A percentile compares a stretch with the other conserved stretches of the same genome.
These are phyloP conservation scores for Todiramphus saurophagus DNA, from an alignment of 2,113 vertebrate species.

Conservation along the genomic window DNA sequence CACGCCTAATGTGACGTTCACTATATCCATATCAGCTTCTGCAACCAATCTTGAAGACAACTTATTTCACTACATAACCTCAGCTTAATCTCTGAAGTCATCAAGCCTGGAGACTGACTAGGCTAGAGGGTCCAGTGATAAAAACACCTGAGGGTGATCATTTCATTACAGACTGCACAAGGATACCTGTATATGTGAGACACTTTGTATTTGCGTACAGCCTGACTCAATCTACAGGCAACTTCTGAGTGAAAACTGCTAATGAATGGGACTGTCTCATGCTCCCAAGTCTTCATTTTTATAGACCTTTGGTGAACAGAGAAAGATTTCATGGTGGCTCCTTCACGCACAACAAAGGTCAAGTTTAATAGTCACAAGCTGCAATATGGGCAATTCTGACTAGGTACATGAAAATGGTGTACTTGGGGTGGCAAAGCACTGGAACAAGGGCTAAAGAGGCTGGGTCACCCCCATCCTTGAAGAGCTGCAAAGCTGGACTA, in stretches of 20 bases:
- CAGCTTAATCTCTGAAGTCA: background rate
- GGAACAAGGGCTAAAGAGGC: background rate
- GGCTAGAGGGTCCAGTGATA: background rate
- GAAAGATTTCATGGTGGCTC: background rate
- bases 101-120: background rate
- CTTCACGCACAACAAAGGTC: background rate
- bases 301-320: background rate
- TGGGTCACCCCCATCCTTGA: background rate
- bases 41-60: background rate
- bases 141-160: background rate
- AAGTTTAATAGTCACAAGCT: background rate
- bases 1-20: background rate
- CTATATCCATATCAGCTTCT: background rate
- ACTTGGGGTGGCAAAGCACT: background rate
- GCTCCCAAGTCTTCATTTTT: background rate
- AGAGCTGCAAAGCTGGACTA: background rate
- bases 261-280: background rate
- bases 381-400: background rate
- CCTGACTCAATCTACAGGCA: background rate
- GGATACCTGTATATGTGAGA: background rate
- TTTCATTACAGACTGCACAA: background rate
- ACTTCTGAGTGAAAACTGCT: background rate
- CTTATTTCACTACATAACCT: background rate
- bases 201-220: background rate
- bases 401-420: background rate